Base-by-base conservation (phyloP, 2,113 vertebrate species). In the Micronycteris hirsuta region DNA sequence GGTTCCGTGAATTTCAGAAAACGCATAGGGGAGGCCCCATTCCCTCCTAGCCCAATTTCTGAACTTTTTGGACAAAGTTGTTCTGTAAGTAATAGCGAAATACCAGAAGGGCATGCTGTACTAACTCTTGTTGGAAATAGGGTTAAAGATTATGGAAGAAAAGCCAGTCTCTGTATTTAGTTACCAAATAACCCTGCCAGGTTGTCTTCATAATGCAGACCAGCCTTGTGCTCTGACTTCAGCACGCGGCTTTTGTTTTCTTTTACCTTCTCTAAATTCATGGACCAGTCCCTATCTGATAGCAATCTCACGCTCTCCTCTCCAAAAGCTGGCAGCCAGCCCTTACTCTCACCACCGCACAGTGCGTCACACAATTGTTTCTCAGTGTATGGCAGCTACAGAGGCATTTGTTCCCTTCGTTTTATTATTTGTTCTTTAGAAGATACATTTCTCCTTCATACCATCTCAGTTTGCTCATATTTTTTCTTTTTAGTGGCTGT, bases 1-100 rank as follows among this genome's bases (percentile, higher is more conserved):
- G 41, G 47, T 90, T 90, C 52, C 63, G 76, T 58, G 36, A 77
- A 68, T 85, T 96, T 95, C 92, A 94, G 86, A 95, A 93, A 96
- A 82, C 67, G 52, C n/a, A n/a, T 6, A 28, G 20, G 6, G 73
- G 36, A 93, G 28, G 20, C 0, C 54, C 12, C n/a, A 73, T 80
- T 76, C 89, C n/a, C 67, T 74, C 33, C 19, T 28, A 7, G 85
- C 52, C 94, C 84, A 90, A 13, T 80, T 88, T 93, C 74, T 81
- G 49, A 87, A 90, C 31, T 43, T 47, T 86, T 91, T 12, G 82
- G 78, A 82, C 26, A 93, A 86, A 94, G 88, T 56, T 68, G 13
- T 86, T 82, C 71, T 83, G n/a, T 56, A 82, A 93, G 86, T 58
- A 68, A 93, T 33, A 73, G 78, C 15, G 61, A 83, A 97, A 90